Evolutionary conservation across 2,113 vertebrate genomes (phyloP).

Genomic region (Uria lomvia): DNA sequence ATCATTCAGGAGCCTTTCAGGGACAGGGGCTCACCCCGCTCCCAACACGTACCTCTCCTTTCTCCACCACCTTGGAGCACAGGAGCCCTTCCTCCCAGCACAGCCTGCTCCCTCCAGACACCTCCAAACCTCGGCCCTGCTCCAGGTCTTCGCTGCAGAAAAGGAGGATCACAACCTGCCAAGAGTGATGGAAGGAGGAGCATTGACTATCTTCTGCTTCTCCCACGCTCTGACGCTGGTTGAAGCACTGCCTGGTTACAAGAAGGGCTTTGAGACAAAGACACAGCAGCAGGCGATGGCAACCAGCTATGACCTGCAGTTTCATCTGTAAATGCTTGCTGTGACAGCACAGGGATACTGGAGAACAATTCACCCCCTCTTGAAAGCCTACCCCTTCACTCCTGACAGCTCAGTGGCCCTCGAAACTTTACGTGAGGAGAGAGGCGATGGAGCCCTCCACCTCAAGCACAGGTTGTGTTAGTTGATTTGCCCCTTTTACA

Average conservation of each 20-base stretch:
- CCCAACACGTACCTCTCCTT: not conserved
- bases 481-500: not conserved
- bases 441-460: not conserved
- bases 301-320: not conserved
- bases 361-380: not conserved
- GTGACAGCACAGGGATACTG: not conserved
- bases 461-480: not conserved
- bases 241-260: not conserved
- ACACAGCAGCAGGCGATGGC: not conserved
- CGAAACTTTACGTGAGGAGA: not conserved
- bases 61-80: not conserved
- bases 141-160: not conserved
- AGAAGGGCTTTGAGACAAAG: not conserved
- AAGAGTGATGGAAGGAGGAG: not conserved
- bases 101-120: not conserved
- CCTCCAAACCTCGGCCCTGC: not conserved
- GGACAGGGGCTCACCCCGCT: accelerated
- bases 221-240: accelerated
- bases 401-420: not conserved
- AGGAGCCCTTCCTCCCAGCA: not conserved
- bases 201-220: not conserved
- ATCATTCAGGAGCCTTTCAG: accelerated
- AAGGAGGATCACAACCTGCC: not conserved
- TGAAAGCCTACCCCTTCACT: not conserved
- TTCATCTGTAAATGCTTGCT: not conserved